Conservation (phyloP, 2,888 invertebrate species). For the Charanyca ferruginea region DNA sequence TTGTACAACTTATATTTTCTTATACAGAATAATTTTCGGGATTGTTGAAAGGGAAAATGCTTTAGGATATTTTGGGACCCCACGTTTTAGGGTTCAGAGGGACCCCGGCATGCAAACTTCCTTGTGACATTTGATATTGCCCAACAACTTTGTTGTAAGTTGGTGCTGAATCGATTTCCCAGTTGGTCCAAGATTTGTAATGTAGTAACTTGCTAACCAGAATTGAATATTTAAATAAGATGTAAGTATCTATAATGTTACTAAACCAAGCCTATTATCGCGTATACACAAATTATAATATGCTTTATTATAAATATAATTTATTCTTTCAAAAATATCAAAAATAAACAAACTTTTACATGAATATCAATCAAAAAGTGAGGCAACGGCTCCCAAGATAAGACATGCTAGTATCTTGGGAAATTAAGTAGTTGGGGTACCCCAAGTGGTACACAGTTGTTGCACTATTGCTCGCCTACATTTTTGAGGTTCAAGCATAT, state of each 20-base stretch:
- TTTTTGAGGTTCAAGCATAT: too few species aligned
- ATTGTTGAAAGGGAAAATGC: slow-evolving; percentile 59
- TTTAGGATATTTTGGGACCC: slow-evolving; percentile 47
- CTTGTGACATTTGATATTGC: slow-evolving; percentile 56
- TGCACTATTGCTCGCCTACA: too few species aligned
- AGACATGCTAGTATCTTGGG: too few species aligned
- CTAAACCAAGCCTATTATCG: too few species aligned
- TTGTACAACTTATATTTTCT: slow-evolving; percentile 54
- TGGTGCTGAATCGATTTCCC: slow-evolving; percentile 52
- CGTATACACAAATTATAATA: too few species aligned
- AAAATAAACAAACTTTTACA: too few species aligned
- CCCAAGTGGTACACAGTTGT: too few species aligned
- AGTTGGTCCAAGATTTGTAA: slow-evolving; percentile 40
- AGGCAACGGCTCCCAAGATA: too few species aligned
- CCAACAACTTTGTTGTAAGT: slow-evolving; percentile 61
- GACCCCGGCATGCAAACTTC: slow-evolving; percentile 49
- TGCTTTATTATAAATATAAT: too few species aligned
- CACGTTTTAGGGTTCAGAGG: slow-evolving; percentile 24
- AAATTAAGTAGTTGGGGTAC: too few species aligned
- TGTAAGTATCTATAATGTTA: neutral
- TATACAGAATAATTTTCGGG: slow-evolving; percentile 49
- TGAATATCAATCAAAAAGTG: too few species aligned
- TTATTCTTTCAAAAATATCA: too few species aligned
- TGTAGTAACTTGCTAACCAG: slow-evolving; percentile 17
- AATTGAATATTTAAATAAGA: slow-evolving; percentile 37